phyloP scores from a whole-genome alignment of 2,113 vertebrate species.

The Ginglymostoma cirratum region DNA sequence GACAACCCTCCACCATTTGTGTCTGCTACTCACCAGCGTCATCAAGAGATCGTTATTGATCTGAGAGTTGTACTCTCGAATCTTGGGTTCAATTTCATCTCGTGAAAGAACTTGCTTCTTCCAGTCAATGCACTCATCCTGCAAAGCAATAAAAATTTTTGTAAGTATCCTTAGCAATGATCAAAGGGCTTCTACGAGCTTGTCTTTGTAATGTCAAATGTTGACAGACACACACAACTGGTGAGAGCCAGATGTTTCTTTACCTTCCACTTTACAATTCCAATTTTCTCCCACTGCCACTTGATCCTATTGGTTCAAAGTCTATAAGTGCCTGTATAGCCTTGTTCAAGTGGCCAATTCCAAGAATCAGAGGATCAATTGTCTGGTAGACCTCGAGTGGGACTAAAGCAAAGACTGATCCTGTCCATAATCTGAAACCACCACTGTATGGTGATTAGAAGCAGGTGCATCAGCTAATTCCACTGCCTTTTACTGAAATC shows the following conservation, averaged over 20 bases:
- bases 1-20: not conserved
- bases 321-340: not conserved
- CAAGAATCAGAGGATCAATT: too few relatives aligned
- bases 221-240: not conserved
- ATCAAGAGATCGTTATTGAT: slow-evolving; percentile 92
- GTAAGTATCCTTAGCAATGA: not conserved
- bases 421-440: not conserved
- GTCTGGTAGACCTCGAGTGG: too few relatives aligned
- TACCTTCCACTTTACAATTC: not conserved
- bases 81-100: slow-evolving; percentile 74
- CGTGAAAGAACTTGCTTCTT: slow-evolving; percentile 67
- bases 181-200: not conserved
- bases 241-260: not conserved
- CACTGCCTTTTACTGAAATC: not conserved
- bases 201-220: not conserved
- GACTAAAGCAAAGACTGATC: not conserved
- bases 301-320: not conserved
- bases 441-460: not conserved
- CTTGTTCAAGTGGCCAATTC: not conserved
- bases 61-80: slow-evolving; percentile 88
- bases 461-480: not conserved
- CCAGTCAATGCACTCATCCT: slow-evolving; percentile 78
- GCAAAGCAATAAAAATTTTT: slow-evolving; percentile 16
- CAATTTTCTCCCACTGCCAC: not conserved
- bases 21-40: slow-evolving; percentile 67